Conservation (phyloP, 2,888 invertebrate species). For the Watsonalla binaria region DNA sequence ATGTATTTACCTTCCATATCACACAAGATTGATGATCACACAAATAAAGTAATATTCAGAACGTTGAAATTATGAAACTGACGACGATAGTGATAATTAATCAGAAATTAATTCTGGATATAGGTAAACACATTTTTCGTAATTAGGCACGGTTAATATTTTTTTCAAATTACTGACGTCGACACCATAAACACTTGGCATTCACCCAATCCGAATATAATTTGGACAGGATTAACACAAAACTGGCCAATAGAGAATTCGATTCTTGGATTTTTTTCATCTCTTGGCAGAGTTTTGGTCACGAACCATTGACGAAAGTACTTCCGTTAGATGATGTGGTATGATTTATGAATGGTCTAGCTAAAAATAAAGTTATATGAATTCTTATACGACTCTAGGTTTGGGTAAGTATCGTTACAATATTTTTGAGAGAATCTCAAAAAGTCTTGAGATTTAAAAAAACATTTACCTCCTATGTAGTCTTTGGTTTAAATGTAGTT, state of each 20-base stretch:
- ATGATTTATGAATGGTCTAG: background rate
- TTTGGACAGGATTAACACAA: conserved; percentile 11
- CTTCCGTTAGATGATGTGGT: background rate
- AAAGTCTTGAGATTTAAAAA: no score
- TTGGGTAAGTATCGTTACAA: background rate
- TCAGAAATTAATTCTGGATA: no score
- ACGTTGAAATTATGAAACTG: no score
- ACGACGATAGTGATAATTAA: no score
- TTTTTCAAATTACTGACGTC: background rate
- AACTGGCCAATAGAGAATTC: conserved; percentile 12
- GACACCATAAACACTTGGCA: conserved; percentile 22
- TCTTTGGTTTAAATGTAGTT: no score
- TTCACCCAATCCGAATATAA: conserved; percentile 26
- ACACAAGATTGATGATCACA: no score
- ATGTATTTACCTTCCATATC: no score
- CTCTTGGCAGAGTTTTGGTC: background rate
- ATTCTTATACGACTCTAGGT: background rate
- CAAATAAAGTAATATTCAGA: no score
- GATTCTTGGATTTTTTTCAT: conserved; percentile 17
- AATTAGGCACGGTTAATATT: no score
- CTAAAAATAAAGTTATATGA: background rate
- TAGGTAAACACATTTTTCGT: no score
- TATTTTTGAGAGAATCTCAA: no score
- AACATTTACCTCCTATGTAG: no score
- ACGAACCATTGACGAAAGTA: background rate